Evolutionary conservation across 2,797 vertebrate genomes (phyloP).

Genomic region (Chiloscyllium punctatum): DNA sequence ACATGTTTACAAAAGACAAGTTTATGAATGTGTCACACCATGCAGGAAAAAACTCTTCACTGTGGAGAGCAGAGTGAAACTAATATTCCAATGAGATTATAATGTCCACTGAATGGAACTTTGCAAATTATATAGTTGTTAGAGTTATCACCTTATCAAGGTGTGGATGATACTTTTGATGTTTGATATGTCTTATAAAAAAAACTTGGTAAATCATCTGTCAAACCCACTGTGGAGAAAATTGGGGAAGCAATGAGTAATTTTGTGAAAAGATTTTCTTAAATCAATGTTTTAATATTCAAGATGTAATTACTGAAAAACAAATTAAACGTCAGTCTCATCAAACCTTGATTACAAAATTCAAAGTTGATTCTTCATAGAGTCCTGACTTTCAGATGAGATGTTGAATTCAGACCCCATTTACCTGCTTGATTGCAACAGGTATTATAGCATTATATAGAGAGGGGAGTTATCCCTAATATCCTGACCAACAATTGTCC

Average conservation of each 20-base stretch:
- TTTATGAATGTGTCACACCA: neutral
- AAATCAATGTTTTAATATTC: neutral
- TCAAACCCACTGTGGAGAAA: neutral
- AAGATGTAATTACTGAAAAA: neutral
- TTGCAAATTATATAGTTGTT: neutral
- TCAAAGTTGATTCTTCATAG: neutral
- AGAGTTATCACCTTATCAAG: neutral
- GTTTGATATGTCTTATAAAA: neutral
- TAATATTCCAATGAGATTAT: neutral
- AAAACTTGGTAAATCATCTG: neutral
- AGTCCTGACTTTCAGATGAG: neutral
- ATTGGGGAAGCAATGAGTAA: neutral
- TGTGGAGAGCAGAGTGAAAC: neutral
- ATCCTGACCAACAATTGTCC: neutral
- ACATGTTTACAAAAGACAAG: neutral
- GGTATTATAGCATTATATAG: neutral
- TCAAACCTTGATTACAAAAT: neutral
- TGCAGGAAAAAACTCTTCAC: neutral
- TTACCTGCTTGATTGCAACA: neutral
- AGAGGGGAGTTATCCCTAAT: neutral
- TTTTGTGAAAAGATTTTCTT: neutral
- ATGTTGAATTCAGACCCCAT: neutral
- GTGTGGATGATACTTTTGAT: neutral
- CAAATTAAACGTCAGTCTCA: neutral
- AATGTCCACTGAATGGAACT: neutral